Evolutionary conservation across 2,797 vertebrate species (phyloP).

Genomic region (Passerculus sandwichensis): DNA sequence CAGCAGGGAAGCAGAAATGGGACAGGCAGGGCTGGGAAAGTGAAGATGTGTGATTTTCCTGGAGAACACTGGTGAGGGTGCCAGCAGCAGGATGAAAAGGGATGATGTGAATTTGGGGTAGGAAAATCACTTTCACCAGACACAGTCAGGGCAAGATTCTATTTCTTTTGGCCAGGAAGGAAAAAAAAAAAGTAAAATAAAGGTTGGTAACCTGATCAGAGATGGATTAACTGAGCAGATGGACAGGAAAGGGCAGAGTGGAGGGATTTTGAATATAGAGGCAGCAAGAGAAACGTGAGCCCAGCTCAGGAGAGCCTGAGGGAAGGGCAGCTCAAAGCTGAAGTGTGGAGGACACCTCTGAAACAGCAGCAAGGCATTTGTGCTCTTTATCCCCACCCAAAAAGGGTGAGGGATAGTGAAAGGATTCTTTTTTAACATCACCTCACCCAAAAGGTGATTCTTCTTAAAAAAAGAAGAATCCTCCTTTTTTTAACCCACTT

Average conservation of each 20-base stretch:
- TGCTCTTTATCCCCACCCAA: not conserved
- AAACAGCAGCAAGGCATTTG: not conserved
- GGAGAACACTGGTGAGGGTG: not conserved
- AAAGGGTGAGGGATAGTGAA: not conserved
- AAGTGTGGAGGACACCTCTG: not conserved
- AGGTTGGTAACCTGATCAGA: not conserved
- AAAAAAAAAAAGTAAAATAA: not conserved
- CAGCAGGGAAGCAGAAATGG: not conserved
- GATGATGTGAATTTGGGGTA: not conserved
- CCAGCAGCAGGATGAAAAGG: not conserved
- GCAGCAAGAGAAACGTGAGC: not conserved
- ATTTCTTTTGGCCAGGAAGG: not conserved
- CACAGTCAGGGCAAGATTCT: not conserved
- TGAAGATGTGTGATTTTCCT: rapidly evolving
- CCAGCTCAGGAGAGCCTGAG: not conserved
- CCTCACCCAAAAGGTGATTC: not conserved
- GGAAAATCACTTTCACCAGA: not conserved
- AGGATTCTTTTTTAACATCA: not conserved
- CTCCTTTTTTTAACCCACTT: too few species aligned
- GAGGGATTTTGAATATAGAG: not conserved
- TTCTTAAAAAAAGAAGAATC: too few species aligned
- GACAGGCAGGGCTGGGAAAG: not conserved
- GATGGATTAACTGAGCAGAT: not conserved
- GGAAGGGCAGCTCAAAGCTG: not conserved
- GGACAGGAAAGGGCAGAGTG: not conserved